phyloP scores from a whole-genome alignment of 2,113 vertebrate genomes.

The Sander vitreus region DNA sequence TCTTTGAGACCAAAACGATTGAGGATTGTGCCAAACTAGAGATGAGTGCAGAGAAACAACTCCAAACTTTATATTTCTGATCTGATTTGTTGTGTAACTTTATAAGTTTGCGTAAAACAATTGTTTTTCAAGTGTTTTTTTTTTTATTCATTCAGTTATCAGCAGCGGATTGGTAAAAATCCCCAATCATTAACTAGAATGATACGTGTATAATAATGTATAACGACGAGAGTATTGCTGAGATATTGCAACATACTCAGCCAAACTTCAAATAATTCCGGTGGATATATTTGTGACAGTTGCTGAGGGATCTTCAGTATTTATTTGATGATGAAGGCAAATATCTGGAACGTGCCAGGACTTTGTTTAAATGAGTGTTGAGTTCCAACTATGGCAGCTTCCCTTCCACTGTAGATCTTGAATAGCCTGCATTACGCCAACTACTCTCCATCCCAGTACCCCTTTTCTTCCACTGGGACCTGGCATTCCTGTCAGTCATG shows the following conservation, averaged over 20 bases:
- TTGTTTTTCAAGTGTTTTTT: background rate
- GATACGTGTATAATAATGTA: background rate
- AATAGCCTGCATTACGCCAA: conserved; percentile 56
- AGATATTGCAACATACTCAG: conserved; percentile 5
- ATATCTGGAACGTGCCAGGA: conserved; percentile 58
- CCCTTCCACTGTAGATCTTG: conserved; percentile 54
- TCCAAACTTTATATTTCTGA: conserved; percentile 11
- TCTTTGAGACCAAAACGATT: conserved; percentile 43
- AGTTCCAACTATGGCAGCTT: conserved; percentile 56
- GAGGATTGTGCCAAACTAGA: conserved; percentile 15
- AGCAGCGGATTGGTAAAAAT: background rate
- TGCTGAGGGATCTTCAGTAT: conserved; percentile 54
- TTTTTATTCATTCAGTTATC: background rate
- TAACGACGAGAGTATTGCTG: background rate
- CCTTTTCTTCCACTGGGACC: conserved; percentile 71
- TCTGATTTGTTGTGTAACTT: background rate
- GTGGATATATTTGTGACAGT: conserved; percentile 35
- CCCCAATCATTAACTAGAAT: background rate
- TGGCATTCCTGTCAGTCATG: conserved; percentile 83
- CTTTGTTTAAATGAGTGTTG: conserved; percentile 62
- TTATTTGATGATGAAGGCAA: conserved; percentile 62
- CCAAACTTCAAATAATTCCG: conserved; percentile 27
- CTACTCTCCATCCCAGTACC: conserved; percentile 48
- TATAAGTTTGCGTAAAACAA: background rate
- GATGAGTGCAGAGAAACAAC: background rate